phyloP scores from a whole-genome alignment of 2,888 invertebrate species.

The Ariolimax columbianus region DNA sequence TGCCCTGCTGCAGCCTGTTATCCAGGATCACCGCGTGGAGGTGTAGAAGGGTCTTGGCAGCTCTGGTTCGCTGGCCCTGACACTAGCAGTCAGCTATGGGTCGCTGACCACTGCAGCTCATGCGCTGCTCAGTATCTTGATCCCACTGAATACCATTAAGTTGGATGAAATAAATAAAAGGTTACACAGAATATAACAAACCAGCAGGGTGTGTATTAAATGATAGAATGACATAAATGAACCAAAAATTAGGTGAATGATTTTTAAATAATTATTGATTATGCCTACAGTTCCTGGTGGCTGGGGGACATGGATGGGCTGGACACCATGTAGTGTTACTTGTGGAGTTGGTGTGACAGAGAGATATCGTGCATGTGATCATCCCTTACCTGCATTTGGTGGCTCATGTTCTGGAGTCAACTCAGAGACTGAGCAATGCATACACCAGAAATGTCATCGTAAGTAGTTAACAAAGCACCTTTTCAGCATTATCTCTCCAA shows the following conservation, averaged over 20 bases:
- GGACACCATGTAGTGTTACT: slow-evolving; percentile 53
- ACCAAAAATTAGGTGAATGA: neutral
- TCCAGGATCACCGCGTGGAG: too few species aligned
- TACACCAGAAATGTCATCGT: slow-evolving; percentile 71
- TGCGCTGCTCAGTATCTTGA: too few species aligned
- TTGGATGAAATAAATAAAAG: too few species aligned
- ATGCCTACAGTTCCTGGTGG: slow-evolving; percentile 55
- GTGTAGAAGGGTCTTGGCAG: too few species aligned
- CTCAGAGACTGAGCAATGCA: slow-evolving; percentile 78
- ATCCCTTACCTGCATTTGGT: slow-evolving; percentile 74
- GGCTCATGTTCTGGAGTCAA: slow-evolving; percentile 78
- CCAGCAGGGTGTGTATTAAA: too few species aligned
- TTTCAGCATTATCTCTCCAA: too few species aligned
- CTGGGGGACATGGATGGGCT: slow-evolving; percentile 56
- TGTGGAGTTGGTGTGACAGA: slow-evolving; percentile 49
- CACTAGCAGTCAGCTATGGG: too few species aligned
- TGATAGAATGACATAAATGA: neutral
- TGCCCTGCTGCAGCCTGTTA: too few species aligned
- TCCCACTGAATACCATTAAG: too few species aligned
- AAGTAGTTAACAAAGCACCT: neutral
- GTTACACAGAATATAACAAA: too few species aligned
- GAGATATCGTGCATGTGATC: slow-evolving; percentile 74
- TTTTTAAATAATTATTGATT: neutral
- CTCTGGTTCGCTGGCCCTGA: too few species aligned
- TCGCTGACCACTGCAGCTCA: too few species aligned